phyloP scores from a whole-genome alignment of 2,797 vertebrate species.

The Spatula clypeata region DNA sequence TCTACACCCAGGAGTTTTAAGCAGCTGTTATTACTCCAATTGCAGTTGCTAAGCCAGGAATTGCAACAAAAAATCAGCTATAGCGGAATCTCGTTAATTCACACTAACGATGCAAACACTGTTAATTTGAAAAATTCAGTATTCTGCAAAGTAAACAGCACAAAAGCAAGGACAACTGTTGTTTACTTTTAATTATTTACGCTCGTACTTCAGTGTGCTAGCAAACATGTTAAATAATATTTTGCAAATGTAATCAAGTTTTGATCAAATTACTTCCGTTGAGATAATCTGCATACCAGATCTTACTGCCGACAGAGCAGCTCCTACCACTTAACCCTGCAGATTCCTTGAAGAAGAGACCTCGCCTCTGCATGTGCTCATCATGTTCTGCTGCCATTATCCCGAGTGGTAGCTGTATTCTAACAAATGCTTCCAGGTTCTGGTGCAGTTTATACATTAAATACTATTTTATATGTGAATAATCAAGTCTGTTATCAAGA shows the following conservation, averaged over 20 bases:
- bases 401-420: neutral
- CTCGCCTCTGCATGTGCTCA: neutral
- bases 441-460: neutral
- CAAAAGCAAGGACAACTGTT: slow-evolving; percentile 64
- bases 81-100: slow-evolving; percentile 45
- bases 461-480: neutral
- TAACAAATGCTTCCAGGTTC: neutral
- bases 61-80: slow-evolving; percentile 13
- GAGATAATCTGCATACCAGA: neutral
- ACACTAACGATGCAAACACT: slow-evolving; percentile 35
- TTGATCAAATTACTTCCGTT: neutral
- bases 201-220: slow-evolving; percentile 19
- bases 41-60: slow-evolving; percentile 50
- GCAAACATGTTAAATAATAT: slow-evolving; percentile 45
- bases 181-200: slow-evolving; percentile 71
- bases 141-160: slow-evolving; percentile 59
- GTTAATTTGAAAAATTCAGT: slow-evolving; percentile 46
- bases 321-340: neutral
- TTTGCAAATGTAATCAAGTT: slow-evolving; percentile 65
- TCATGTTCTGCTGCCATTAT: neutral
- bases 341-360: neutral
- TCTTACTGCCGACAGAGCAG: neutral
- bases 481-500: neutral
- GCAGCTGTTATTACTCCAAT: slow-evolving; percentile 59
- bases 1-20: slow-evolving; percentile 52